phyloP scores from a whole-genome alignment of 2,113 vertebrate species.

The Pachycephala philippinensis region DNA sequence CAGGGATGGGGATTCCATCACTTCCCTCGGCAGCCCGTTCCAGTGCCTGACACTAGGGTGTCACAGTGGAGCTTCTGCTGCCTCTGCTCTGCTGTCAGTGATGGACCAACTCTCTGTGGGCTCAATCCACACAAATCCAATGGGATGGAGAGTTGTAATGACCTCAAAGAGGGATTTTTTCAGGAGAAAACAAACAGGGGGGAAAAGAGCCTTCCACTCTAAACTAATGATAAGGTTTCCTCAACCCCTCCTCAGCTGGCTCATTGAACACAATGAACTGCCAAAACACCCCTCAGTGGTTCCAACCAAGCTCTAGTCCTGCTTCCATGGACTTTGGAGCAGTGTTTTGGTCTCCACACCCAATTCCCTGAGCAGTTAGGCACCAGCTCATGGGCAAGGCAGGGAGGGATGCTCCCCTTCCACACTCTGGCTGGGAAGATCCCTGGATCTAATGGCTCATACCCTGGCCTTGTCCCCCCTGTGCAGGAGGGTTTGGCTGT shows the following conservation, averaged over 20 bases:
- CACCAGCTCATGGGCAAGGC: neutral
- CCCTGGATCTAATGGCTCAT: neutral
- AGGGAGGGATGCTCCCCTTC: neutral
- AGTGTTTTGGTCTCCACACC: neutral
- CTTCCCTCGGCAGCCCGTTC: neutral
- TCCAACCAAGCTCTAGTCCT: neutral
- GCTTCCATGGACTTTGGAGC: neutral
- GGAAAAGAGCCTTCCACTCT: neutral
- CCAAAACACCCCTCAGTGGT: neutral
- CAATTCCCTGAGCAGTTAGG: neutral
- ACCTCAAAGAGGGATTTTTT: neutral
- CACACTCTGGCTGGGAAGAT: neutral
- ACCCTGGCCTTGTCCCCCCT: neutral
- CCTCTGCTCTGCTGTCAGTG: neutral
- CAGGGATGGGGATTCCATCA: neutral
- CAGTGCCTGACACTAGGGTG: fast-evolving
- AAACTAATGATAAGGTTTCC: neutral
- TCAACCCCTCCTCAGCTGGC: neutral
- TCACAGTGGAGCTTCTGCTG: neutral
- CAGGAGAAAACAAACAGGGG: neutral
- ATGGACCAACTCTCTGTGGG: fast-evolving
- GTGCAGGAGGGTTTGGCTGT: neutral
- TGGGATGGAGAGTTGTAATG: neutral
- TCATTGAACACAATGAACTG: neutral
- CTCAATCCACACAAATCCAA: neutral